phyloP scores from a whole-genome alignment of 2,797 vertebrate genomes.

The Neoniphon sammara region DNA sequence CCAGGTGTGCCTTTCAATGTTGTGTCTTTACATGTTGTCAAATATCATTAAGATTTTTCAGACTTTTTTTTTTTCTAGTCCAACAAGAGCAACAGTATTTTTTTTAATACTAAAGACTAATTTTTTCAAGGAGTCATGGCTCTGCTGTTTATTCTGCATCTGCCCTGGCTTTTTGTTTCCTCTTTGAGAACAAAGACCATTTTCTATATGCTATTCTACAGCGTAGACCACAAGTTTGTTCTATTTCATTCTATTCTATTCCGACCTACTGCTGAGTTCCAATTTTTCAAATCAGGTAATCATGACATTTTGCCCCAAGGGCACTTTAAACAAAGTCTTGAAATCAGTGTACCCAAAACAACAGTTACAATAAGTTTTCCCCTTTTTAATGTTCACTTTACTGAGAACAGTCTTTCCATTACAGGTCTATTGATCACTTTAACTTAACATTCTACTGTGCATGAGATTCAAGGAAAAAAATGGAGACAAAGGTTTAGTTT shows the following conservation, averaged over 20 bases:
- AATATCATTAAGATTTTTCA: not conserved
- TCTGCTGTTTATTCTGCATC: too few relatives aligned
- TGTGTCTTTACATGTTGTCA: not conserved
- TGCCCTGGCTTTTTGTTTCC: slow-evolving; percentile 1
- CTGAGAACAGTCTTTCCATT: slow-evolving; percentile 72
- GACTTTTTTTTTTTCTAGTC: too few relatives aligned
- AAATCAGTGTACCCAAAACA: slow-evolving; percentile 24
- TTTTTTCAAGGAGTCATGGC: not conserved
- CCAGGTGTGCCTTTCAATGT: slow-evolving; percentile 16
- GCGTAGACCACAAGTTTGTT: not conserved
- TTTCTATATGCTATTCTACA: not conserved
- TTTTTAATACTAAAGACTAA: too few relatives aligned
- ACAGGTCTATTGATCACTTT: slow-evolving; percentile 65
- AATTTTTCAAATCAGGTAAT: too few relatives aligned
- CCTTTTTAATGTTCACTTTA: slow-evolving; percentile 70
- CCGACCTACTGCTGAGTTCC: not conserved
- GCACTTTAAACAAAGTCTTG: not conserved
- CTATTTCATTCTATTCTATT: not conserved
- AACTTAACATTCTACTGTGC: slow-evolving; percentile 63
- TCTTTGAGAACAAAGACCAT: slow-evolving; percentile 1
- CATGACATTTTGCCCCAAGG: too few relatives aligned
- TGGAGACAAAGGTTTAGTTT: slow-evolving; percentile 47
- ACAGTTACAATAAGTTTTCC: slow-evolving; percentile 35
- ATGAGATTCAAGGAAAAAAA: slow-evolving; percentile 60
- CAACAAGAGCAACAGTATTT: not conserved